These are phyloP conservation scores for Onychostoma macrolepis DNA, from an alignment of 2,113 vertebrate genomes.

Conservation along the genomic window DNA sequence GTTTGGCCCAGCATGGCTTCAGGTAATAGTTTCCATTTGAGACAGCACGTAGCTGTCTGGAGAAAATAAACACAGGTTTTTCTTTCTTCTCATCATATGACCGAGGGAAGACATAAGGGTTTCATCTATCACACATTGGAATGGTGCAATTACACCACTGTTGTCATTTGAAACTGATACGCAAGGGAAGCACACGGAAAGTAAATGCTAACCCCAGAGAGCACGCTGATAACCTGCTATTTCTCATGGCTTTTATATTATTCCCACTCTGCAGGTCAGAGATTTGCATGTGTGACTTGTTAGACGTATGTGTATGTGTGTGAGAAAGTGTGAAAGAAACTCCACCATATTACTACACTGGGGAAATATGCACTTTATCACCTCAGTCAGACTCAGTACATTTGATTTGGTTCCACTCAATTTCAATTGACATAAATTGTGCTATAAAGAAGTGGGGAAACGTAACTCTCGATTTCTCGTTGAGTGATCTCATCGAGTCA, in stretches of 20 bases:
- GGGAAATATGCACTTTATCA: conserved; percentile 73
- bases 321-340: conserved; percentile 25
- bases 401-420: conserved; percentile 68
- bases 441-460: conserved; percentile 50
- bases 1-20: conserved; percentile 50
- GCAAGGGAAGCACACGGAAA: conserved; percentile 47
- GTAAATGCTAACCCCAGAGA: conserved; percentile 39
- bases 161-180: conserved; percentile 57
- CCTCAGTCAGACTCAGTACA: conserved; percentile 57
- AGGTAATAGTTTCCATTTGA: conserved; percentile 59
- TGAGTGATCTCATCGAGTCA: conserved; percentile 55
- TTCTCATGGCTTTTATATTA: conserved; percentile 47
- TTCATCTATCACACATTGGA: conserved; percentile 52
- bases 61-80: conserved; percentile 56
- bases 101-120: conserved; percentile 42
- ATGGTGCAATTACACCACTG: conserved; percentile 53
- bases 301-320: conserved; percentile 17
- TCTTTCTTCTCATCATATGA: conserved; percentile 46
- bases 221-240: conserved; percentile 40
- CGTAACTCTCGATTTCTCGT: conserved; percentile 64
- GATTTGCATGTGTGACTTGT: conserved; percentile 36
- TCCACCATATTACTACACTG: conserved; percentile 62
- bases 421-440: conserved; percentile 69
- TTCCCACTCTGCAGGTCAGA: conserved; percentile 36
- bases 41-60: conserved; percentile 50